Evolutionary conservation across 2,113 vertebrate species (phyloP).

Genomic region (Reinhardtius hippoglossoides): DNA sequence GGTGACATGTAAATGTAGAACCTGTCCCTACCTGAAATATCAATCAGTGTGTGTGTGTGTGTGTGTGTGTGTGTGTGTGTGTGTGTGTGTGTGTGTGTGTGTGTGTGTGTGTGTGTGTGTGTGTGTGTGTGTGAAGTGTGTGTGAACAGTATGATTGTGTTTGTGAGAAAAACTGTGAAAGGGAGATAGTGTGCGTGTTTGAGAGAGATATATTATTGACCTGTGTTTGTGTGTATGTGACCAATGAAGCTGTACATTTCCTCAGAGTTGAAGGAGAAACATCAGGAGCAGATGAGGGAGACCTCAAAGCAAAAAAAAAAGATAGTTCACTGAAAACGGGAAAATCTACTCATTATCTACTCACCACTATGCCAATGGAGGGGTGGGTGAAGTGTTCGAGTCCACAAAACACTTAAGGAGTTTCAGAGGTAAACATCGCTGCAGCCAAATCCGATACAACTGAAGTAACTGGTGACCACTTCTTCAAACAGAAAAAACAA

Average conservation of each 20-base stretch:
- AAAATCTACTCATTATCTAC: too few relatives aligned
- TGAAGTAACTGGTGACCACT: too few relatives aligned
- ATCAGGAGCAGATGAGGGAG: conserved; percentile 31
- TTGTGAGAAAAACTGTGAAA: neutral
- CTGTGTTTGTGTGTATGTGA: conserved; percentile 7
- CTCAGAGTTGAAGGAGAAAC: conserved; percentile 36
- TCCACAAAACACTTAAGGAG: too few relatives aligned
- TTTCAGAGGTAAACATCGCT: too few relatives aligned
- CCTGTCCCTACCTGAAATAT: conserved; percentile 22
- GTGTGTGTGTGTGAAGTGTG: conserved; percentile 4
- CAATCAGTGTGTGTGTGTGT: conserved; percentile 16
- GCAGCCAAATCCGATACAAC: too few relatives aligned
- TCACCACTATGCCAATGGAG: too few relatives aligned
- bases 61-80: conserved; percentile 17
- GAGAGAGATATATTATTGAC: neutral
- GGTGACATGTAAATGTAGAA: conserved; percentile 44
- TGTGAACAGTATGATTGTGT: neutral
- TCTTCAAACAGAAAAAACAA: too few relatives aligned
- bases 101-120: conserved; percentile 16
- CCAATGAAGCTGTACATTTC: conserved; percentile 49
- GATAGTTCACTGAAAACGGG: too few relatives aligned
- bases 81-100: conserved; percentile 19
- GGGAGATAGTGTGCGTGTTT: conserved; percentile 2
- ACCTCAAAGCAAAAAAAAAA: neutral
- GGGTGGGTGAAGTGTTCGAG: too few relatives aligned